phyloP scores from a whole-genome alignment of 2,888 invertebrate species.

The Corbicula japonica region DNA sequence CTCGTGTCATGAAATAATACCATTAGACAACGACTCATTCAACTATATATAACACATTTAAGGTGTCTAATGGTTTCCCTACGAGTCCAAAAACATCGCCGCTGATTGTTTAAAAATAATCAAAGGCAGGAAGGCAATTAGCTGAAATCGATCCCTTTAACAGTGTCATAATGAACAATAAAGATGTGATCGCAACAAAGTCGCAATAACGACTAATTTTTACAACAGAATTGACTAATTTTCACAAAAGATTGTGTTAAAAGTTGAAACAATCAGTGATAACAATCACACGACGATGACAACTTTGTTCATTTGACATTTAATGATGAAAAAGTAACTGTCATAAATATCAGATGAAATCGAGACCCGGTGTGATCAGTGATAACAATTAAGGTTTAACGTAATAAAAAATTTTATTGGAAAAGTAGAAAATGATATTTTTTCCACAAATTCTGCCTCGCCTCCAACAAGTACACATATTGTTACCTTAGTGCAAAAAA shows the following conservation, averaged over 20 bases:
- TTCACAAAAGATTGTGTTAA: constrained; percentile 34
- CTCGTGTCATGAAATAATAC: constrained; percentile 51
- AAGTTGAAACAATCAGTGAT: constrained; percentile 31
- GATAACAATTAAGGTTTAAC: too few species aligned
- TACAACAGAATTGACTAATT: too few species aligned
- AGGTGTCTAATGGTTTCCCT: constrained; percentile 19
- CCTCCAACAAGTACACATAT: too few species aligned
- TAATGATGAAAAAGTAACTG: too few species aligned
- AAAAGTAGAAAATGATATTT: too few species aligned
- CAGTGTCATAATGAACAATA: constrained; percentile 35
- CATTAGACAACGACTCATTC: constrained; percentile 41
- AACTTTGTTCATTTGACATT: too few species aligned
- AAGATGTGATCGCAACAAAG: constrained; percentile 32
- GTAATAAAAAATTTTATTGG: too few species aligned
- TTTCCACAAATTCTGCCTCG: too few species aligned
- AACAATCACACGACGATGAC: constrained; percentile 3
- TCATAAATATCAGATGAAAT: too few species aligned
- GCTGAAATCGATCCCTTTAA: constrained; percentile 52
- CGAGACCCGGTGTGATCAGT: too few species aligned
- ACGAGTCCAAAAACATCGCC: constrained; percentile 25
- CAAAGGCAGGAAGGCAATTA: constrained; percentile 60
- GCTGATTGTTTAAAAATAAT: constrained; percentile 46
- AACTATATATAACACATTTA: constrained; percentile 33
- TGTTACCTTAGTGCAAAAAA: too few species aligned
- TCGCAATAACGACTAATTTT: constrained; percentile 30